A percentile compares a stretch with the other conserved stretches of the same genome.
These are phyloP conservation scores for Tetramorium alpestre DNA, from an alignment of 1,140 invertebrate species.

Conservation along the genomic window DNA sequence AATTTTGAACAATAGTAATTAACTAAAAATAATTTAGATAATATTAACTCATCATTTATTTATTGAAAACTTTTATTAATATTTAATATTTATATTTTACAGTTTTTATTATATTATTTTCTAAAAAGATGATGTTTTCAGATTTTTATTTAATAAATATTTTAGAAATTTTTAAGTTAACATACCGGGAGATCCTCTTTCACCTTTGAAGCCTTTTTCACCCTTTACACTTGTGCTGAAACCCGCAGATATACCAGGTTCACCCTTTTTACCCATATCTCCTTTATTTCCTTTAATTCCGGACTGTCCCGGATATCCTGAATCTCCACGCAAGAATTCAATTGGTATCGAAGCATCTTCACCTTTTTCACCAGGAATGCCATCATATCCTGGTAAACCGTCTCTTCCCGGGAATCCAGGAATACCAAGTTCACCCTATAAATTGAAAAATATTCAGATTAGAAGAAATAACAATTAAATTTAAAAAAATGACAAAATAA, in stretches of 20 bases:
- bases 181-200: conserved; percentile 77
- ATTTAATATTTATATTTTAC: background rate
- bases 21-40: background rate
- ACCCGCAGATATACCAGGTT: conserved; percentile 85
- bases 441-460: conserved; percentile 42
- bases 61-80: background rate
- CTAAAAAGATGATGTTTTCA: background rate
- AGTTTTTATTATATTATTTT: background rate
- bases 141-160: background rate
- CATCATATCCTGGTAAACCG: conserved; percentile 85
- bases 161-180: conserved; percentile 22
- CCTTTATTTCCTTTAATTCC: conserved; percentile 88
- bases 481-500: background rate
- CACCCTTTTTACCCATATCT: conserved; percentile 86
- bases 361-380: conserved; percentile 87
- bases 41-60: conserved; percentile 2
- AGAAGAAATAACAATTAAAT: background rate
- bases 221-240: conserved; percentile 81
- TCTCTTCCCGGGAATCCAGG: conserved; percentile 84
- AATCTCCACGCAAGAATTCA: conserved; percentile 83
- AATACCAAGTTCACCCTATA: conserved; percentile 84
- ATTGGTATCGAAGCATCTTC: conserved; percentile 83
- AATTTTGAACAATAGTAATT: background rate
- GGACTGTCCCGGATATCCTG: conserved; percentile 83
- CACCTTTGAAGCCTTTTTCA: conserved; percentile 85